Percentiles rank a stretch among this genome's conserved stretches.
phyloP scores from a whole-genome alignment of 2,797 vertebrate genomes.

The Phyllotis vaccarum region DNA sequence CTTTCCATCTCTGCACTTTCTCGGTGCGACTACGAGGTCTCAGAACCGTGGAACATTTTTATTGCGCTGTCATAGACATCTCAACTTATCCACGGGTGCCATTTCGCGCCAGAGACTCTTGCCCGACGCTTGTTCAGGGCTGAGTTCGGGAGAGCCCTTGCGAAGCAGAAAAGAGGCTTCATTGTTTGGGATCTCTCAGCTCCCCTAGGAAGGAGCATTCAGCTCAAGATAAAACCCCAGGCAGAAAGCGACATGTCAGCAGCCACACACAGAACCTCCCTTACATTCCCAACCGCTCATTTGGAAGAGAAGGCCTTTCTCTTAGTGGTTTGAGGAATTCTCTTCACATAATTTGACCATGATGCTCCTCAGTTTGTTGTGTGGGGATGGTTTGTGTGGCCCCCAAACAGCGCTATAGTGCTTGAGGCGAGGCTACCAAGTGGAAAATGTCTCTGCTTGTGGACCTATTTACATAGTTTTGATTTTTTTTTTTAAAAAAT shows the following conservation, averaged over 20 bases:
- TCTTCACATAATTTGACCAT: constrained; percentile 9
- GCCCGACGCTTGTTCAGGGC: background rate
- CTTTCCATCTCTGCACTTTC: constrained; percentile 19
- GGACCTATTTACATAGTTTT: background rate
- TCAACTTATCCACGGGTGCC: background rate
- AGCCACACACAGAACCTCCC: background rate
- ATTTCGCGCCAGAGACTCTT: constrained; percentile 1
- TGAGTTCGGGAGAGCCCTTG: background rate
- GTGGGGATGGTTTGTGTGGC: background rate
- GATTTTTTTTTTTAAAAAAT: background rate
- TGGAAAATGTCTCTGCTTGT: background rate
- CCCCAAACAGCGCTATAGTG: rapidly evolving
- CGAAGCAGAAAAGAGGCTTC: constrained; percentile 51
- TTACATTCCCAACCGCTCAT: background rate
- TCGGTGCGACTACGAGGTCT: constrained; percentile 64
- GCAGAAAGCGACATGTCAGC: constrained; percentile 61
- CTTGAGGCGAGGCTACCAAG: background rate
- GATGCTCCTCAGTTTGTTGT: background rate
- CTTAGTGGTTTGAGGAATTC: background rate
- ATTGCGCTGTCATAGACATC: constrained; percentile 55
- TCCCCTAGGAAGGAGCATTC: background rate
- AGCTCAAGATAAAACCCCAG: constrained; percentile 61
- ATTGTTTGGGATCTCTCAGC: constrained; percentile 45
- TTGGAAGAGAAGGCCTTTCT: constrained; percentile 55
- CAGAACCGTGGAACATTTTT: constrained; percentile 46